These are phyloP conservation scores for Xestoiulus laeticollis DNA, from an alignment of 2,888 invertebrate species.

Conservation along the genomic window DNA sequence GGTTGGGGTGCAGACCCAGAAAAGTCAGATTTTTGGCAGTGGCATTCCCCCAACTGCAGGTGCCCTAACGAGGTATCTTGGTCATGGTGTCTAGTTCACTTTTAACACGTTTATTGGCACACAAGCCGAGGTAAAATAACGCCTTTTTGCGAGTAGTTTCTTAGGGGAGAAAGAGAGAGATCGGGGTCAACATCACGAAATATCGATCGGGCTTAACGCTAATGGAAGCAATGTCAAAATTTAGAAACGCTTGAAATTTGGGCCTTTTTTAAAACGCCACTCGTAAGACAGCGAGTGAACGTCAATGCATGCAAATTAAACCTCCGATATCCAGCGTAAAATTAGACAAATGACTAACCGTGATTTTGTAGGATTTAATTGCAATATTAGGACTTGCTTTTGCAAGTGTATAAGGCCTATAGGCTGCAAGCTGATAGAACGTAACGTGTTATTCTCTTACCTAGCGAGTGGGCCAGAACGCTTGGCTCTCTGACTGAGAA, in stretches of 20 bases:
- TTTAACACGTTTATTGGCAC: background rate
- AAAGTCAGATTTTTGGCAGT: slow-evolving; percentile 16
- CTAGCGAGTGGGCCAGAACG: slow-evolving; percentile 94
- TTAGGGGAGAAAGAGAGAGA: background rate
- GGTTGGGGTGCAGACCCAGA: background rate
- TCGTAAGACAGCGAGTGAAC: background rate
- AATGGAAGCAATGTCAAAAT: slow-evolving; percentile 34
- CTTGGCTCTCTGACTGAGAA: slow-evolving; percentile 86
- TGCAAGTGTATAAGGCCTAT: too few relatives aligned
- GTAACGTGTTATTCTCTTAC: slow-evolving; percentile 66
- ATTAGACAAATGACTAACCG: background rate
- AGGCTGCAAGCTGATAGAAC: background rate
- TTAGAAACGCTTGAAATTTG: background rate
- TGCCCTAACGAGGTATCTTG: slow-evolving; percentile 10
- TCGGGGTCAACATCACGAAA: slow-evolving; percentile 20
- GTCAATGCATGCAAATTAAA: background rate
- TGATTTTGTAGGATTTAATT: background rate
- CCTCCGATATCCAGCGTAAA: background rate
- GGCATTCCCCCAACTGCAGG: background rate
- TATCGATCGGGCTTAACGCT: slow-evolving; percentile 13
- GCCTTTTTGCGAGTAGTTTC: background rate
- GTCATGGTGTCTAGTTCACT: slow-evolving; percentile 21
- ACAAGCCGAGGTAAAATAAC: background rate
- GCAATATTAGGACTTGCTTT: background rate
- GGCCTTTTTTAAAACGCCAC: background rate